phyloP scores from a whole-genome alignment of 2,888 invertebrate species.

The Criorhina ranunculi region DNA sequence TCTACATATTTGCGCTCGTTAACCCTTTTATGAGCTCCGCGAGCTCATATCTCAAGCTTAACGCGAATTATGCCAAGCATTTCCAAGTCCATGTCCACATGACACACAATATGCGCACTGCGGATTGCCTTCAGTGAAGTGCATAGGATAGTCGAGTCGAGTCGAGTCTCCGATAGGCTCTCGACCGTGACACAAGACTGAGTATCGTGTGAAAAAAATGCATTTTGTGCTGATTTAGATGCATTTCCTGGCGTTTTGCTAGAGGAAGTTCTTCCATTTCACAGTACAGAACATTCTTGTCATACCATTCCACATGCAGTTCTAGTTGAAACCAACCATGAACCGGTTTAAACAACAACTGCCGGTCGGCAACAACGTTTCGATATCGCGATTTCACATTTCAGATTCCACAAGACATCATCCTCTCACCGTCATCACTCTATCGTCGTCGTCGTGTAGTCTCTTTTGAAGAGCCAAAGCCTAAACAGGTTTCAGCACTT shows the following conservation, averaged over 20 bases:
- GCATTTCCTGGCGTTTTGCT: no score
- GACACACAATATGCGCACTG: constrained; percentile 19
- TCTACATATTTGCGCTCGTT: constrained; percentile 58
- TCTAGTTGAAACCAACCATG: constrained; percentile 36
- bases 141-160: no score
- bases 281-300: constrained; percentile 7
- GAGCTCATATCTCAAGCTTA: constrained; percentile 67
- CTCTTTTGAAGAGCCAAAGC: constrained; percentile 53
- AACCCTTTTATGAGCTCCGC: constrained; percentile 60
- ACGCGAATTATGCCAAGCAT: constrained; percentile 67
- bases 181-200: constrained; percentile 56
- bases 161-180: constrained; percentile 18
- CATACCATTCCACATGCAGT: constrained; percentile 22
- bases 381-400: constrained; percentile 60
- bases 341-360: constrained; percentile 58
- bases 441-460: constrained; percentile 52
- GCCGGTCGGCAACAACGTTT: constrained; percentile 68
- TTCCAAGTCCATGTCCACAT: constrained; percentile 44
- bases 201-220: constrained; percentile 68
- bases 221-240: constrained; percentile 40
- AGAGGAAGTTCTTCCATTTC: background rate
- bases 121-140: background rate
- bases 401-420: constrained; percentile 52
- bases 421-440: background rate
- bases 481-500: constrained; percentile 67